Percentiles rank a stretch among this genome's conserved stretches.
phyloP scores from a whole-genome alignment of 2,888 invertebrate genomes.

The Strigamia maritima region DNA sequence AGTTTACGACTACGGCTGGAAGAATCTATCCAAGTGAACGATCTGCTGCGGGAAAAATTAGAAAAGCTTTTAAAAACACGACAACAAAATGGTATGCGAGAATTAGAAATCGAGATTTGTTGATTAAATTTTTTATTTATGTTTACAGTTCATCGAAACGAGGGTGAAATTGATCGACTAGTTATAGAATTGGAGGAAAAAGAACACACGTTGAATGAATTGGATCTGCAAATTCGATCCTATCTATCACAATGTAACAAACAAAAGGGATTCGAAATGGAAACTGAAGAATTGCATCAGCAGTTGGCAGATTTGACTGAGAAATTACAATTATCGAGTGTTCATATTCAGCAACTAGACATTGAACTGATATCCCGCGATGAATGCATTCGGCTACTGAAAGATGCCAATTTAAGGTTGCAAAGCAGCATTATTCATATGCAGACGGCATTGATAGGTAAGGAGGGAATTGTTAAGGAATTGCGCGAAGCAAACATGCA shows the following conservation, averaged over 20 bases:
- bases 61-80: neutral
- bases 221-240: neutral
- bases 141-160: neutral
- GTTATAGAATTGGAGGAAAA: neutral
- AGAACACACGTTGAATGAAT: neutral
- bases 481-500: conserved; percentile 1
- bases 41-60: neutral
- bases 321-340: neutral
- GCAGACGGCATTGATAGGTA: conserved; percentile 6
- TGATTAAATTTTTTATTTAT: no score
- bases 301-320: neutral
- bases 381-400: neutral
- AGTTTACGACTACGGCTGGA: neutral
- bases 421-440: conserved; percentile 7
- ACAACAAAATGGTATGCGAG: neutral
- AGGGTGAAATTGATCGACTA: neutral
- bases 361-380: neutral
- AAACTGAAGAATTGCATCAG: neutral
- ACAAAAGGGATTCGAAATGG: neutral
- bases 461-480: neutral
- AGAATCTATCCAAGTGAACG: neutral
- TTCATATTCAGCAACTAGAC: neutral
- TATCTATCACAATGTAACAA: neutral
- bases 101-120: no score
- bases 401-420: neutral